Base-by-base conservation (phyloP, 2,888 invertebrate genomes). In the Onchidella celtica region DNA sequence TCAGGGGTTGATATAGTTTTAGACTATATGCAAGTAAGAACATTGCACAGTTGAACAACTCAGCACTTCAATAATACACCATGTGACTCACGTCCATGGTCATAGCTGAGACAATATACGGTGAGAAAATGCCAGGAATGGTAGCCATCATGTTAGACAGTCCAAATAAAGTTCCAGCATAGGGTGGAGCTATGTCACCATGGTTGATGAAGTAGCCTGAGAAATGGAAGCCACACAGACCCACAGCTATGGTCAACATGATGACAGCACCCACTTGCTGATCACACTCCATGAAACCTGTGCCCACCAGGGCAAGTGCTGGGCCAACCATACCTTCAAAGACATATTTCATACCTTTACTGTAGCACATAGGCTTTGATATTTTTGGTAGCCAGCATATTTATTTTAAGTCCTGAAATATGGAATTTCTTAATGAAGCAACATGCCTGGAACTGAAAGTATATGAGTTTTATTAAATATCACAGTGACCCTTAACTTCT, bases 201-300 rank as follows among this genome's bases (percentile, higher is more conserved):
- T 90, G 89, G 82, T 91, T 91, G 75, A 90, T 88, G 80, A 90
- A 88, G 82, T 87, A 88, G 17, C 89, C 88, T 57, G 88, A 87
- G 83, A 89, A 90, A 74, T 90, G 90, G 82, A 90, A 89, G 2
- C 90, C 91, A 85, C 89, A 89, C 78, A 90, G 86, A 0, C 87
- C 89, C 84, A 90, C 87, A 14, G 90, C 87, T 4, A 89, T 63
- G 1, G 90, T 89, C 57, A 91, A 81, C 70, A 91, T 79, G 21
- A 87, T 83, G 4, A 91, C 87, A 1, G 91, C 90, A 32, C n/a
- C 86, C 1, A 80, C 84, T 82, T 89, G 87, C 75, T 88, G 87
- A 29, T 83, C 73, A 70, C 90, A 90, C 79, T 88, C 87, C 89
- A 90, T 89, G 83, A 89, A 90, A 0, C 91, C 90, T 0, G 89